phyloP scores from a whole-genome alignment of 2,113 vertebrate species.

The Ameiurus melas region DNA sequence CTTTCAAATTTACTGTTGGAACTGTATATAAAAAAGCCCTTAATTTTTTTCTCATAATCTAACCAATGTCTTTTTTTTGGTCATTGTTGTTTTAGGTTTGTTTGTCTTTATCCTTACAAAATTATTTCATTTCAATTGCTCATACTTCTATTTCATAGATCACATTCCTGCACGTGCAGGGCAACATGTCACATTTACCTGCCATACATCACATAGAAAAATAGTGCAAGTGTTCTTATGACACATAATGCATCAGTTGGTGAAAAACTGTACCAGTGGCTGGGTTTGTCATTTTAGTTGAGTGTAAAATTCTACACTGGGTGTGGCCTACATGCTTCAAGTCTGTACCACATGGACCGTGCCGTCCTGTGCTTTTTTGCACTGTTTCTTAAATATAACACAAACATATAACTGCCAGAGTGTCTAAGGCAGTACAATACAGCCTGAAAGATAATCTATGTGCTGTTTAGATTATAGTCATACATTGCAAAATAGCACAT shows the following conservation, averaged over 20 bases:
- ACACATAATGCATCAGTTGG: no score
- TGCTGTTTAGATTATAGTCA: background rate
- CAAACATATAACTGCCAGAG: background rate
- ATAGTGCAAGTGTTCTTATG: no score
- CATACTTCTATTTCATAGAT: background rate
- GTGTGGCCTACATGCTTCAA: background rate
- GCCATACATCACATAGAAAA: no score
- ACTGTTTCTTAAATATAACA: background rate
- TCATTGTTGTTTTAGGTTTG: background rate
- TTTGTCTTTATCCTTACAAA: background rate
- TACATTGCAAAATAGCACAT: background rate
- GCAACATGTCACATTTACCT: background rate
- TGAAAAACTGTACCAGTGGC: background rate
- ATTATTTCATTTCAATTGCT: background rate
- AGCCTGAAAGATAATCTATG: background rate
- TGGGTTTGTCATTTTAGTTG: background rate
- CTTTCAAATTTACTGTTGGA: background rate
- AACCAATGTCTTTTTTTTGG: background rate
- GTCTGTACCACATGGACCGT: background rate
- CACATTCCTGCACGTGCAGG: background rate
- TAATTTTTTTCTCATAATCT: background rate
- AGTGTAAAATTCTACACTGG: background rate
- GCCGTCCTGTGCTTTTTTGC: background rate
- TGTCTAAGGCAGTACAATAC: background rate
- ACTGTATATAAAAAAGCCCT: background rate